A percentile compares a stretch with the other conserved stretches of the same genome.
Conservation (phyloP, 2,113 vertebrate species). For the Lanius ludovicianus region DNA sequence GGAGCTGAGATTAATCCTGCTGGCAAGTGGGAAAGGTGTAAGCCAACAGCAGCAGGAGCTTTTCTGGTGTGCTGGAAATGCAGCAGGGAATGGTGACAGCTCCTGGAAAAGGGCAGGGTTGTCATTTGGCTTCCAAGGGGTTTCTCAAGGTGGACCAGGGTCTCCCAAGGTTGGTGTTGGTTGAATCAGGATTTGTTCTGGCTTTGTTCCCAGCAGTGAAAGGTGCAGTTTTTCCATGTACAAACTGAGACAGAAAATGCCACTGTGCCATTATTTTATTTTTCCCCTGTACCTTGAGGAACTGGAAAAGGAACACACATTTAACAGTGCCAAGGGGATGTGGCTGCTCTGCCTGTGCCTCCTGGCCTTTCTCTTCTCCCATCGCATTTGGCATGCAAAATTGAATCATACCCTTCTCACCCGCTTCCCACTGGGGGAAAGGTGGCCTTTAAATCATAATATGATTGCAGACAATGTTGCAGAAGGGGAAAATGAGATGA, state of each 20-base stretch:
- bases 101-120: not conserved
- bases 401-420: slow-evolving; percentile 14
- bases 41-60: not conserved
- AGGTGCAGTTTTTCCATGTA: not conserved
- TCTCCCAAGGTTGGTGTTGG: not conserved
- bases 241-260: not conserved
- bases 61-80: not conserved
- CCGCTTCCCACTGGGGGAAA: not conserved
- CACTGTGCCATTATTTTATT: not conserved
- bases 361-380: slow-evolving; percentile 30
- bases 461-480: slow-evolving; percentile 38
- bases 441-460: slow-evolving; percentile 61
- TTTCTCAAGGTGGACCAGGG: not conserved
- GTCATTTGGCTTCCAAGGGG: not conserved
- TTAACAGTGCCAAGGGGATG: slow-evolving; percentile 31
- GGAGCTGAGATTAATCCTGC: not conserved
- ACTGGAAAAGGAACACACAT: not conserved
- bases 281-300: not conserved
- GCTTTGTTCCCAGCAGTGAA: not conserved
- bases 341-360: slow-evolving; percentile 29
- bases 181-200: slow-evolving; percentile 20
- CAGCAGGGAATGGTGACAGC: not conserved
- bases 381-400: slow-evolving; percentile 4
- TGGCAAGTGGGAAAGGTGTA: not conserved
- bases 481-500: slow-evolving; percentile 55